These are phyloP conservation scores for Lamprologus speciosus DNA, from an alignment of 2,113 vertebrate species.

Conservation along the genomic window DNA sequence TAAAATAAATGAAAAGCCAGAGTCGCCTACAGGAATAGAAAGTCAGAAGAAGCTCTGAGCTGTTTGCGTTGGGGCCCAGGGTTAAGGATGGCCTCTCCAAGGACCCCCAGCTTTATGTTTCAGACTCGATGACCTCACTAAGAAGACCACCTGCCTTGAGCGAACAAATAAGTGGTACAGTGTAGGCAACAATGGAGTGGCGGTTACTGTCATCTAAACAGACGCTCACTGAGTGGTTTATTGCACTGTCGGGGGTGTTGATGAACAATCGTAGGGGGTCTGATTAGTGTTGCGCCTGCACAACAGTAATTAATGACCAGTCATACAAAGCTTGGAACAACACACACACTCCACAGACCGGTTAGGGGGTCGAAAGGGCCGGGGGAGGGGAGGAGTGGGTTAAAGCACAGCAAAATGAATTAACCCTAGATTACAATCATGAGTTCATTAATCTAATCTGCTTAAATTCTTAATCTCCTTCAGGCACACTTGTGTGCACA, in stretches of 20 bases:
- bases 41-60: background rate
- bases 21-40: background rate
- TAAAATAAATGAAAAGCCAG: background rate
- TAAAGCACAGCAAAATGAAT: constrained; percentile 50
- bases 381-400: background rate
- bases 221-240: background rate
- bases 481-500: constrained; percentile 46
- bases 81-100: constrained; percentile 1
- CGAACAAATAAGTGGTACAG: constrained; percentile 37
- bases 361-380: background rate
- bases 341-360: background rate
- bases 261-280: constrained; percentile 39
- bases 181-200: constrained; percentile 43
- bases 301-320: constrained; percentile 39
- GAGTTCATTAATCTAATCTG: constrained; percentile 62
- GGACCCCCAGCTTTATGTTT: constrained; percentile 30
- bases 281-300: constrained; percentile 35
- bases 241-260: background rate
- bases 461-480: constrained; percentile 52
- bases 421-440: constrained; percentile 62
- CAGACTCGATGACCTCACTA: constrained; percentile 51
- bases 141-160: constrained; percentile 55
- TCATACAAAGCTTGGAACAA: constrained; percentile 18
- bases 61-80: constrained; percentile 1
- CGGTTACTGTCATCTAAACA: constrained; percentile 52